These are phyloP conservation scores for Heterochromis multidens DNA, from an alignment of 2,113 vertebrate species.

Conservation along the genomic window DNA sequence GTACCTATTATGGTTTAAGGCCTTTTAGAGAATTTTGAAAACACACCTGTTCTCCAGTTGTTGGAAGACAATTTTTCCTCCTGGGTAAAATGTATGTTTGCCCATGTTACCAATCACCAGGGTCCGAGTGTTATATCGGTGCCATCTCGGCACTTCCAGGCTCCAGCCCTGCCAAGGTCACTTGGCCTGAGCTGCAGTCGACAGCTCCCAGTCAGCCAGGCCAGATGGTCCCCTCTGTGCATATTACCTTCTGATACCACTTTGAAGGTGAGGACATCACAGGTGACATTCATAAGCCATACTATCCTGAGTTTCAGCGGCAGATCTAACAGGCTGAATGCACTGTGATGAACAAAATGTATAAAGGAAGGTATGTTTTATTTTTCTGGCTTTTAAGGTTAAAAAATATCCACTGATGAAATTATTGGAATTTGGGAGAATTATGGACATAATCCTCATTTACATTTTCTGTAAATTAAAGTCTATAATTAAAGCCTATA, in stretches of 20 bases:
- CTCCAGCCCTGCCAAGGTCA: slow-evolving; percentile 66
- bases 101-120: slow-evolving; percentile 26
- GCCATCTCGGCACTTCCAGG: slow-evolving; percentile 51
- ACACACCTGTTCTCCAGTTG: not conserved
- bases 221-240: slow-evolving; percentile 72
- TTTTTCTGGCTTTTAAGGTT: not conserved
- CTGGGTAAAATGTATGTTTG: slow-evolving; percentile 25
- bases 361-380: not conserved
- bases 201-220: slow-evolving; percentile 62
- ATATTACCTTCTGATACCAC: slow-evolving; percentile 52
- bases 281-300: slow-evolving; percentile 50
- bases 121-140: slow-evolving; percentile 53
- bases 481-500: not conserved
- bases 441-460: not conserved
- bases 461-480: slow-evolving; percentile 17
- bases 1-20: not conserved
- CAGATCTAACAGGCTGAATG: not conserved
- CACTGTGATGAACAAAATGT: not conserved
- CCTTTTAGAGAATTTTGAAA: not conserved
- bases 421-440: not conserved
- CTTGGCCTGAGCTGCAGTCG: slow-evolving; percentile 62
- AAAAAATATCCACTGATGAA: not conserved
- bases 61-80: not conserved
- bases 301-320: not conserved
- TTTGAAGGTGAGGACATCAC: slow-evolving; percentile 68